phyloP scores from a whole-genome alignment of 2,888 invertebrate species.

The Leucoptera coffeella region DNA sequence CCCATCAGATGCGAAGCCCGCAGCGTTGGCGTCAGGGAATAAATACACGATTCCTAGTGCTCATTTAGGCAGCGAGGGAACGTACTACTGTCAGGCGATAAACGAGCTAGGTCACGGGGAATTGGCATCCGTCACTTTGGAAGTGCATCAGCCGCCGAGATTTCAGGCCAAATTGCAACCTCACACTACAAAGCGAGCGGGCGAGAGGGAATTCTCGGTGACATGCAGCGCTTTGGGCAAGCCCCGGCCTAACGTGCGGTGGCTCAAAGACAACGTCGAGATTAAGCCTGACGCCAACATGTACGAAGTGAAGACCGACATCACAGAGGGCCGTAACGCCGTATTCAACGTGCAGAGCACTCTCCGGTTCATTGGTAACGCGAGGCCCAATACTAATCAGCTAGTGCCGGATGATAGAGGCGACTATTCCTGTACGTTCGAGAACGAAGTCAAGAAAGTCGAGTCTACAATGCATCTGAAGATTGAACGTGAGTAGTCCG shows the following conservation, averaged over 20 bases:
- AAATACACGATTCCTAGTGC: constrained; percentile 82
- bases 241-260: constrained; percentile 75
- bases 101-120: constrained; percentile 87
- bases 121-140: constrained; percentile 73
- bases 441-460: constrained; percentile 82
- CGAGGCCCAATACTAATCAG: constrained; percentile 69
- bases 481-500: constrained; percentile 75
- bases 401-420: constrained; percentile 80
- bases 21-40: constrained; percentile 69
- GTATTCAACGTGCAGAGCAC: constrained; percentile 80
- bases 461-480: constrained; percentile 87
- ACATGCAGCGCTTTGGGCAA: constrained; percentile 85
- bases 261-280: constrained; percentile 82
- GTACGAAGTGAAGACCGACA: constrained; percentile 76
- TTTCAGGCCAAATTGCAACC: constrained; percentile 78
- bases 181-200: constrained; percentile 72
- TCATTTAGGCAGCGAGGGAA: constrained; percentile 79
- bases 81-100: constrained; percentile 84
- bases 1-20: constrained; percentile 52
- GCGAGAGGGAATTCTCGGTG: constrained; percentile 72
- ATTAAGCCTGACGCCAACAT: constrained; percentile 70
- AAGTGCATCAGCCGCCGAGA: constrained; percentile 84
- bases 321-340: constrained; percentile 69
- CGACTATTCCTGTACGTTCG: constrained; percentile 80
- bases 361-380: constrained; percentile 72